phyloP scores from a whole-genome alignment of 2,113 vertebrate genomes.

The Thomomys bottae region DNA sequence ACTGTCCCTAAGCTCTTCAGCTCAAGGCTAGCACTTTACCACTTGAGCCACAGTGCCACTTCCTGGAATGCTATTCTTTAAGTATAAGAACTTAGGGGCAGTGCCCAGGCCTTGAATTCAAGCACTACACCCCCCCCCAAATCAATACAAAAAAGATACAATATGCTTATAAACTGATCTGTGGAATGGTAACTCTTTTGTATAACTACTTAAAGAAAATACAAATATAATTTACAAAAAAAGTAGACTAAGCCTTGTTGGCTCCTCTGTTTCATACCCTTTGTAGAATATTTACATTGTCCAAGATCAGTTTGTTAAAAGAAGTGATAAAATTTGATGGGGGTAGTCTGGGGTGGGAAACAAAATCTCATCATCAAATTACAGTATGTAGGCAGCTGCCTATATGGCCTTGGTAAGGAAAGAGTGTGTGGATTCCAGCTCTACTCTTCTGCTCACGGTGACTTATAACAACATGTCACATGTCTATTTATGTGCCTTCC shows the following conservation, averaged over 20 bases:
- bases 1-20: no score
- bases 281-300: constrained; percentile 30
- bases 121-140: no score
- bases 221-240: no score
- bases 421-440: neutral
- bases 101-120: no score
- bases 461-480: neutral
- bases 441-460: neutral
- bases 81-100: no score
- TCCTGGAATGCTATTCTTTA: no score
- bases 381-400: neutral
- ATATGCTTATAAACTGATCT: no score
- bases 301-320: constrained; percentile 20
- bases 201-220: no score
- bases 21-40: no score
- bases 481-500: constrained; percentile 26
- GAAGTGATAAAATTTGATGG: constrained; percentile 24
- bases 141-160: no score
- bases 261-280: neutral
- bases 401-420: neutral
- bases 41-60: no score
- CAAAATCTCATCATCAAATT: constrained; percentile 43
- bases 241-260: neutral
- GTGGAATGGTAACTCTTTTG: no score
- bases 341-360: constrained; percentile 9